Evolutionary conservation across 2,888 invertebrate genomes (phyloP), one percentile per base, ranked within the genome.

Genomic region (Cylindroiulus punctatus): DNA sequence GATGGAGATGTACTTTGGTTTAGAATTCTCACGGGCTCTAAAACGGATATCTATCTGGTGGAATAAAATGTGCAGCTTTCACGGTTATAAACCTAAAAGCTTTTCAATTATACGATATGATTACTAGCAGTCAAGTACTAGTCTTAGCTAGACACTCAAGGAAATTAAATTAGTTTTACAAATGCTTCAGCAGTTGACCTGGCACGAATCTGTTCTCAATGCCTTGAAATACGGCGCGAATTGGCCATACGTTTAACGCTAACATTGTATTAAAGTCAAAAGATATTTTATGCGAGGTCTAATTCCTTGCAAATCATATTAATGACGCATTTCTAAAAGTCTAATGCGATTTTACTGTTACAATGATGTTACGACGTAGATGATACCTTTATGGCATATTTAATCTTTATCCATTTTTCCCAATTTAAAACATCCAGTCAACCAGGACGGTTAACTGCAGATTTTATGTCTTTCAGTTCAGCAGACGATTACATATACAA

Each of bases 131-230:
- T 52, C 52, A 52, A 52, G 17, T 52, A n/a, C 52, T 19, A 19
- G 76, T 30, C 14, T 30, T 76, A 76, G 76, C 26, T 76, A 26
- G 30, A 76, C 76, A 76, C 76, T 76, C 30, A 30, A 76, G 30
- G 76, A 76, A 76, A 76, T 76, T 76, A 76, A 76, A 76, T 76
- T 76, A 76, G 76, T 76, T 76, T 76, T 30, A 30, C 14, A 30
- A 76, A 76, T 30, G 30, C 26, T 26, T 12, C 1, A 76, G 30
- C 26, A 22, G 10, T 22, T 76, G 30, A 26, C 26, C 30, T 76
- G 26, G 30, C 12, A 76, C 12, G 30, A 26, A 22, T 7, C 10
- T 30, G 8, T 8, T 76, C 26, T 26, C 76, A 10, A 1, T 22
- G 65, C 65, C 5, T 22, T 10, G 65, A 4, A 65, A 52, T 22